Conservation (phyloP, 1,140 invertebrate species). For the Zaprionus kolodkinae region DNA sequence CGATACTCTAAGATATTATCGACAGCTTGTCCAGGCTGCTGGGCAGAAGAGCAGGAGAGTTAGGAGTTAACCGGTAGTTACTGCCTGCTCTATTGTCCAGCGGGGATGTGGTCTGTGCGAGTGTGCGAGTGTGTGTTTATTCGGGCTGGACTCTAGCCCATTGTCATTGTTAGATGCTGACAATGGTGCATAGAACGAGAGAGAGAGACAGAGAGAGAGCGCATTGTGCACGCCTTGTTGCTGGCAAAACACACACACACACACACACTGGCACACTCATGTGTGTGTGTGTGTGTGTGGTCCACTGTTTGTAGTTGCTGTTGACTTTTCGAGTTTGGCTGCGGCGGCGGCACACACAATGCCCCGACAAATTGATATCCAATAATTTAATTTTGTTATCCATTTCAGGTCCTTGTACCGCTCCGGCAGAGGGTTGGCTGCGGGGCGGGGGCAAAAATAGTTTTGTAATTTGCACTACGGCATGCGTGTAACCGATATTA, state of each 20-base stretch:
- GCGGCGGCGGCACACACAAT: constrained; percentile 56
- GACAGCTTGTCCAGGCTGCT: constrained; percentile 67
- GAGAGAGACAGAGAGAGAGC: constrained; percentile 23
- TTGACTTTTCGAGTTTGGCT: constrained; percentile 80
- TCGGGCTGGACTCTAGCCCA: constrained; percentile 43
- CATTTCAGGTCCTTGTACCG: constrained; percentile 66
- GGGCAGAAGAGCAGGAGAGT: constrained; percentile 11
- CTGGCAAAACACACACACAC: constrained; percentile 37
- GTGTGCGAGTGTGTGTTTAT: background rate
- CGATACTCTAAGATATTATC: constrained; percentile 81
- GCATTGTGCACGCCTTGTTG: constrained; percentile 54
- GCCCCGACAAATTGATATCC: constrained; percentile 75
- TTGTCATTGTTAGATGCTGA: constrained; percentile 71
- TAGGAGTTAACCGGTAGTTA: constrained; percentile 25
- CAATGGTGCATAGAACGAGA: constrained; percentile 64
- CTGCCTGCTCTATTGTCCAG: constrained; percentile 66
- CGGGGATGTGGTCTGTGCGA: constrained; percentile 29
- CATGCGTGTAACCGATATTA: constrained; percentile 82
- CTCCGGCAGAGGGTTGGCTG: background rate
- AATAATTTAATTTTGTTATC: constrained; percentile 83
- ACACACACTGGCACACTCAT: constrained; percentile 16
- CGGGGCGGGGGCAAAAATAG: constrained; percentile 54
- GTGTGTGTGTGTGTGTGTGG: constrained; percentile 15
- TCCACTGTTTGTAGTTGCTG: constrained; percentile 64
- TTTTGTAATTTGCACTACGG: constrained; percentile 81